Percentiles rank a stretch among this genome's conserved stretches.
Evolutionary conservation across 2,797 vertebrate species (phyloP).

Genomic region (Anabas testudineus): DNA sequence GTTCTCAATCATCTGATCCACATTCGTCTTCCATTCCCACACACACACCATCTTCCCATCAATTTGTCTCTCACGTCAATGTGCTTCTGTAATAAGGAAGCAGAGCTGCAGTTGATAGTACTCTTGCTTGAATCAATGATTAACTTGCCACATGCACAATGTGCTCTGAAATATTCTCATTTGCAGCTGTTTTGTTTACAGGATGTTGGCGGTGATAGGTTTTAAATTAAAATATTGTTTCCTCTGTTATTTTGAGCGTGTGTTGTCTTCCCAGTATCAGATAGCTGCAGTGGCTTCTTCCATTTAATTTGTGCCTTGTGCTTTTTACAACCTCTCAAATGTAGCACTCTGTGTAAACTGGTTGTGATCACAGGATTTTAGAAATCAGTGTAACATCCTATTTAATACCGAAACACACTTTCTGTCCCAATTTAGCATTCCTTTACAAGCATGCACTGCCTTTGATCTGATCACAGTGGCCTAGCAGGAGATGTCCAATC

Average conservation of each 20-base stretch:
- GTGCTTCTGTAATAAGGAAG: conserved; percentile 27
- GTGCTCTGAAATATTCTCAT: conserved; percentile 39
- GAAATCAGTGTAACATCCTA: conserved; percentile 32
- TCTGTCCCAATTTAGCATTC: conserved; percentile 26
- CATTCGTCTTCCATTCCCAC: conserved; percentile 3
- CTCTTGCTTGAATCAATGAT: conserved; percentile 56
- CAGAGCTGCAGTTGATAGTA: conserved; percentile 16
- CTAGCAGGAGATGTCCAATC: conserved; percentile 49
- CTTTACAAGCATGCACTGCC: conserved; percentile 32
- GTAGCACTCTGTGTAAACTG: conserved; percentile 11
- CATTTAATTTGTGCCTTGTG: conserved; percentile 16
- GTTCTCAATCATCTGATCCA: background rate
- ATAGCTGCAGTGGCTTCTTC: conserved; percentile 11
- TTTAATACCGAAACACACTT: conserved; percentile 34
- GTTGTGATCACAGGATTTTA: conserved; percentile 33
- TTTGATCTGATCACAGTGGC: conserved; percentile 53
- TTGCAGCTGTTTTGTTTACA: conserved; percentile 43
- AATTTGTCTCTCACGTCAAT: conserved; percentile 28
- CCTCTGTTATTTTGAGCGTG: conserved; percentile 19
- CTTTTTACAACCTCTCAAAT: conserved; percentile 18
- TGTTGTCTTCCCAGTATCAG: conserved; percentile 13
- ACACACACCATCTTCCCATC: conserved; percentile 22
- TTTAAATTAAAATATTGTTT: conserved; percentile 28
- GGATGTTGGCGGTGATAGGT: background rate
- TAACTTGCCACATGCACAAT: conserved; percentile 37